phyloP scores from a whole-genome alignment of 2,113 vertebrate species.

The Coturnix japonica region DNA sequence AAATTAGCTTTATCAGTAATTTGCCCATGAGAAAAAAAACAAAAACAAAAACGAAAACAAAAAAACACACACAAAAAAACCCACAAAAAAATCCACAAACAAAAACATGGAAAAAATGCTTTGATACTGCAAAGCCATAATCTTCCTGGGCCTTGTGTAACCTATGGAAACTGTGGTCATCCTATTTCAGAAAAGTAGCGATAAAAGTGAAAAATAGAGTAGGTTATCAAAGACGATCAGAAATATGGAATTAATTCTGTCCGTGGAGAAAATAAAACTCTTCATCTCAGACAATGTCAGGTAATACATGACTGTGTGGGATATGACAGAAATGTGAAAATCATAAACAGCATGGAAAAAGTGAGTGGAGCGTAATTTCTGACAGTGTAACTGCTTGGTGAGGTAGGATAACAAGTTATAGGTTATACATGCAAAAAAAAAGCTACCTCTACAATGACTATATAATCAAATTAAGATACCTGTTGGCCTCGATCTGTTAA shows the following conservation, averaged over 20 bases:
- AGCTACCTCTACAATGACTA: not conserved
- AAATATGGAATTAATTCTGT: not conserved
- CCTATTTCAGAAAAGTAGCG: not conserved
- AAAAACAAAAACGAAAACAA: not conserved
- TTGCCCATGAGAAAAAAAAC: not conserved
- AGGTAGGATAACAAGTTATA: not conserved
- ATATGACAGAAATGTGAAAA: not conserved
- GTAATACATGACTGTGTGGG: not conserved
- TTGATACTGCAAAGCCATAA: not conserved
- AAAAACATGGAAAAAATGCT: not conserved
- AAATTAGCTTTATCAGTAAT: not conserved
- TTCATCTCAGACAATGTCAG: not conserved
- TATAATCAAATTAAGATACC: not conserved
- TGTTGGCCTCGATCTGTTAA: not conserved
- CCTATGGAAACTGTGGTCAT: not conserved
- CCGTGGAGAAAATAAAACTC: not conserved
- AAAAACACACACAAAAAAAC: too few species aligned
- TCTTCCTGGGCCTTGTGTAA: not conserved
- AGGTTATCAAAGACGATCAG: not conserved
- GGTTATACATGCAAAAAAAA: not conserved
- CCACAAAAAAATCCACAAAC: too few species aligned
- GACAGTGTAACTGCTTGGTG: not conserved
- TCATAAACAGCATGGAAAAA: not conserved
- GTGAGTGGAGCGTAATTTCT: not conserved
- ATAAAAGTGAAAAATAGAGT: not conserved